Base-by-base conservation (phyloP, 2,113 vertebrate species). In the Antennarius striatus region DNA sequence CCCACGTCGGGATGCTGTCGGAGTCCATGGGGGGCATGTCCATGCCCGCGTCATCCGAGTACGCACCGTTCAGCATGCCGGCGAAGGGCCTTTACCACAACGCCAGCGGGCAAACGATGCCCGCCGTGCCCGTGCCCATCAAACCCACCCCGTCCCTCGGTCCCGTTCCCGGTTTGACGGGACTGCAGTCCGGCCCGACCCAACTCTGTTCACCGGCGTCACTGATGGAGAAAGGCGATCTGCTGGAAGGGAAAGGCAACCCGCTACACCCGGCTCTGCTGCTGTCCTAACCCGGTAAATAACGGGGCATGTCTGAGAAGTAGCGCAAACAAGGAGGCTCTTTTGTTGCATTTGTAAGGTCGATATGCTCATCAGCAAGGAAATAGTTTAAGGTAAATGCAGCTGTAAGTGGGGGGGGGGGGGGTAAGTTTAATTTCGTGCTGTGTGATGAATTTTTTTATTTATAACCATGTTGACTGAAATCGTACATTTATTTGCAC, bases 41-140 rank as follows among this genome's bases (percentile, higher is more conserved):
- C 45, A 82, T 96, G 80, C 86, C 95, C 0, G 75, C 94, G 13
- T 86, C 95, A 0, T 91, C 94, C 0, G 97, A 98, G 36, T 99
- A 98, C 61, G 93, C 93, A 30, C 92, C 95, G 5, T 99, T 98
- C 81, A 91, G 96, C 2, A 86, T 98, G 79, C 94, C 96, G 0
- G 88, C 96, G 61, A 99, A 98, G 84, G 93, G 96, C 49, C 88
- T 98, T 64, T 98, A 96, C 84, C 96, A 95, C 79, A 91, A 76
- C 4, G 74, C 87, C 52, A 91, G 91, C 11, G 85, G 90, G 9
- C 95, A 95, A 84, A 93, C 90, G 48, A 91, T 98, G 85, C 96
- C 97, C 0, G 96, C 97, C 0, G 93, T 98, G 1, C 97, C 97
- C 0, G 91, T 99, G 73, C 97, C 97, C 40, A 99, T 99, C 79